phyloP scores from a whole-genome alignment of 2,797 vertebrate species.

The Amniataba percoides region DNA sequence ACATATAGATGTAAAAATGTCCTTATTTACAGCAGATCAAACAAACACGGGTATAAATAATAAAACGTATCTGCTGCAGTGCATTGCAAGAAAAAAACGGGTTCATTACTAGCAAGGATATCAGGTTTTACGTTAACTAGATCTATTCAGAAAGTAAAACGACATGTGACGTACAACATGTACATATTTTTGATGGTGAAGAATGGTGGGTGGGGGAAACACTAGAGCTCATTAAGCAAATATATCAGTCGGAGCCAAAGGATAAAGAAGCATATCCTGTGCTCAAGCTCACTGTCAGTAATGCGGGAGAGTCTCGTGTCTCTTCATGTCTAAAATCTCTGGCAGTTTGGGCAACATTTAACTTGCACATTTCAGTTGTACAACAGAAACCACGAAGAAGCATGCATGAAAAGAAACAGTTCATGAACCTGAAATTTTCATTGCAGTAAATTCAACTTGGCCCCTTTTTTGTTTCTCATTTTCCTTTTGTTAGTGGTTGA shows the following conservation, averaged over 20 bases:
- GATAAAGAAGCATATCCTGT: conserved; percentile 30
- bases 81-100: background rate
- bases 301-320: conserved; percentile 4
- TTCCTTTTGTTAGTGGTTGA: conserved; percentile 7
- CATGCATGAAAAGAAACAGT: conserved; percentile 8
- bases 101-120: background rate
- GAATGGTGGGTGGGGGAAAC: conserved; percentile 18
- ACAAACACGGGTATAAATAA: background rate
- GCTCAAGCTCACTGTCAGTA: conserved; percentile 27
- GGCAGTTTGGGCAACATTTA: conserved; percentile 40
- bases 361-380: conserved; percentile 45
- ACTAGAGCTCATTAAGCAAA: conserved; percentile 44
- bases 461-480: background rate
- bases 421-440: conserved; percentile 18
- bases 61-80: background rate
- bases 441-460: background rate
- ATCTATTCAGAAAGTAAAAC: conserved; percentile 36
- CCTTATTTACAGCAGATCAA: background rate
- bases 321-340: conserved; percentile 28
- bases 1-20: too few relatives aligned
- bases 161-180: conserved; percentile 29
- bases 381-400: conserved; percentile 18
- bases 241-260: conserved; percentile 35
- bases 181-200: conserved; percentile 41
- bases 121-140: conserved; percentile 7